Evolutionary conservation across 2,888 invertebrate genomes (phyloP).

Genomic region (Vanessa cardui): DNA sequence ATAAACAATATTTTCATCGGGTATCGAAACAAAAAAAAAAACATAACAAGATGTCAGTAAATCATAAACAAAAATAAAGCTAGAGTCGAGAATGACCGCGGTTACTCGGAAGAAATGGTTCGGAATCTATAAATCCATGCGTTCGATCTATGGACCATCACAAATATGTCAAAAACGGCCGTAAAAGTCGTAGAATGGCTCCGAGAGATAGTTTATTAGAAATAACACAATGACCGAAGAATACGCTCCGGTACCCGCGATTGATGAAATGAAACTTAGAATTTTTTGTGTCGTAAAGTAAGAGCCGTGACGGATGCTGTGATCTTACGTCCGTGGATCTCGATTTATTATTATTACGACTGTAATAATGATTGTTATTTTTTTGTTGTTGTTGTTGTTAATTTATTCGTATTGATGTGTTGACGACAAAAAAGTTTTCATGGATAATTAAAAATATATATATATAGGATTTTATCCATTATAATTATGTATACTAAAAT

Average conservation of each 20-base stretch:
- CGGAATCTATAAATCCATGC: slow-evolving; percentile 67
- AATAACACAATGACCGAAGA: slow-evolving; percentile 59
- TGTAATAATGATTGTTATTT: not conserved
- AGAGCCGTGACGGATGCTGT: slow-evolving; percentile 18
- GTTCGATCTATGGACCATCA: slow-evolving; percentile 70
- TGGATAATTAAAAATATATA: too few species aligned
- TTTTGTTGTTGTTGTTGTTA: slow-evolving; percentile 30
- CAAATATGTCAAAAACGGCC: slow-evolving; percentile 78
- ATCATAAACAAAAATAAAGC: slow-evolving; percentile 48
- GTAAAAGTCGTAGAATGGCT: slow-evolving; percentile 65
- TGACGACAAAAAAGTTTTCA: not conserved
- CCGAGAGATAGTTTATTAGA: slow-evolving; percentile 74
- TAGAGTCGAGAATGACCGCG: slow-evolving; percentile 48
- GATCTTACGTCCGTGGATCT: not conserved
- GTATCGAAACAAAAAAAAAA: slow-evolving; percentile 17
- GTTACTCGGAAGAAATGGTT: slow-evolving; percentile 66
- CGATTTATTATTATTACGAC: slow-evolving; percentile 5
- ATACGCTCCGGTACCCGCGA: slow-evolving; percentile 44
- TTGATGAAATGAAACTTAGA: slow-evolving; percentile 66
- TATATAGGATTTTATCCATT: too few species aligned
- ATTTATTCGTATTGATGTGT: not conserved
- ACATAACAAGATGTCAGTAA: slow-evolving; percentile 41
- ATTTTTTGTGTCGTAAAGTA: slow-evolving; percentile 44
- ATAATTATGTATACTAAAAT: too few species aligned
- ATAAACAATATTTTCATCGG: slow-evolving; percentile 10